phyloP scores from a whole-genome alignment of 2,888 invertebrate species.

The Drosophila flavopinicola region DNA sequence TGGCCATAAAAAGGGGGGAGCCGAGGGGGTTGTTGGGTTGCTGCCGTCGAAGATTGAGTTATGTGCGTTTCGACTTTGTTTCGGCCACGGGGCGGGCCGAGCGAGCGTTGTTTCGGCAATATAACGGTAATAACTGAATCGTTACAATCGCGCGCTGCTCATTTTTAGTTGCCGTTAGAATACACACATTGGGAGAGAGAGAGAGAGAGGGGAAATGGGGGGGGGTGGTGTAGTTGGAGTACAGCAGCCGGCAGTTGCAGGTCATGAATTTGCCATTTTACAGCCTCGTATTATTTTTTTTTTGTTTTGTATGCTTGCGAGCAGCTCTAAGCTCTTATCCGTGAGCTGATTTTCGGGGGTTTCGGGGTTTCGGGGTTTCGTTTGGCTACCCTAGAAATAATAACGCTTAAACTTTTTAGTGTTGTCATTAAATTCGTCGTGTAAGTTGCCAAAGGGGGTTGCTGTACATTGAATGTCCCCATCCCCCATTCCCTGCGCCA shows the following conservation, averaged over 20 bases:
- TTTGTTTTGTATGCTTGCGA: constrained; percentile 56
- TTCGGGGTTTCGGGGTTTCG: too few relatives aligned
- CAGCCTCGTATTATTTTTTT: constrained; percentile 84
- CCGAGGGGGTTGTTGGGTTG: constrained; percentile 11
- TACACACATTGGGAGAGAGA: constrained; percentile 56
- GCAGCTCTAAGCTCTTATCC: constrained; percentile 72
- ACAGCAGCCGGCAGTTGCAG: constrained; percentile 74
- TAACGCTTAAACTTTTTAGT: constrained; percentile 85
- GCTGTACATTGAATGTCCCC: neutral
- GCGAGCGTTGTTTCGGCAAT: constrained; percentile 78
- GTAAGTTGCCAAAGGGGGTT: constrained; percentile 73
- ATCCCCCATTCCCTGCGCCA: too few relatives aligned
- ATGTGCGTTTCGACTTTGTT: constrained; percentile 81
- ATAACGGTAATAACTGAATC: constrained; percentile 82
- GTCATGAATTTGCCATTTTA: constrained; percentile 85
- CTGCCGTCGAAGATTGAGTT: constrained; percentile 82
- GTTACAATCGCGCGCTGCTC: constrained; percentile 70
- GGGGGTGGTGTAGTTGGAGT: neutral
- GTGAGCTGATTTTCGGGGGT: constrained; percentile 64
- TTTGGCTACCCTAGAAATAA: constrained; percentile 83
- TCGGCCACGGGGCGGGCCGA: constrained; percentile 48
- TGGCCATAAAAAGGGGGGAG: constrained; percentile 72
- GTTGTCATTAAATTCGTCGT: constrained; percentile 85
- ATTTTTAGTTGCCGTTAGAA: constrained; percentile 78
- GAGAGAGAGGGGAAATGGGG: neutral